phyloP scores from a whole-genome alignment of 37 sponge, comb jelly and placozoan genomes.

The Trichoplax adhaerens region DNA sequence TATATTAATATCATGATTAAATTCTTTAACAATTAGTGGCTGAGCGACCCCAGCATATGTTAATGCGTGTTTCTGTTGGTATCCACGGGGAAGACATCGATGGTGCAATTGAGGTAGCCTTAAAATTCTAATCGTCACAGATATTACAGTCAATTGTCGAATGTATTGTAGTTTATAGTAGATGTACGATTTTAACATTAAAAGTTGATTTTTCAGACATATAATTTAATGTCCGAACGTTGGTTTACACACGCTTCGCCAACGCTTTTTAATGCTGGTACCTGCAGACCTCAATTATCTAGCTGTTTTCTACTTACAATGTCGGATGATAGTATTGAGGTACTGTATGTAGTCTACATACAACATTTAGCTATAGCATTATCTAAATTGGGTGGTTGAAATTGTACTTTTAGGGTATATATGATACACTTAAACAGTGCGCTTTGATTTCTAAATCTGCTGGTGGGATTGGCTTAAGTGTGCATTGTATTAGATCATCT shows the following conservation, averaged over 20 bases:
- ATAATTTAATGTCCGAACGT: constrained; percentile 91
- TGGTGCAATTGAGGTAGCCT: constrained; percentile 55
- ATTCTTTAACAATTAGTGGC: constrained; percentile 33
- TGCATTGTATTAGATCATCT: constrained; percentile 67
- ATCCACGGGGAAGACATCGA: constrained; percentile 73
- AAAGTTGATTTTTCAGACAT: constrained; percentile 36
- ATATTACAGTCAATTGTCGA: not conserved
- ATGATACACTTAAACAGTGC: constrained; percentile 94
- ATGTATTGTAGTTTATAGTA: not conserved
- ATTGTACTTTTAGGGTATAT: constrained; percentile 53
- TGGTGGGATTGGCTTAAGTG: constrained; percentile 90
- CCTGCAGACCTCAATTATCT: constrained; percentile 90
- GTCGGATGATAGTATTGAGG: constrained; percentile 96
- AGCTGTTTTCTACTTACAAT: constrained; percentile 91
- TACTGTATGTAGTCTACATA: not conserved
- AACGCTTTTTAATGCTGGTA: constrained; percentile 96
- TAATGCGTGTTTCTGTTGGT: constrained; percentile 95
- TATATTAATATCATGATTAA: not conserved
- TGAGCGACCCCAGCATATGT: constrained; percentile 97
- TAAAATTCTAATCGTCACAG: not conserved
- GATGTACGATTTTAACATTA: not conserved
- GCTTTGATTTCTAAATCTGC: constrained; percentile 96
- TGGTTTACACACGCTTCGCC: constrained; percentile 99
- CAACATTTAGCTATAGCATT: not conserved
- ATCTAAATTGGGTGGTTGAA: not conserved